Evolutionary conservation across 2,113 vertebrate species (phyloP).

Genomic region (Mastomys coucha): DNA sequence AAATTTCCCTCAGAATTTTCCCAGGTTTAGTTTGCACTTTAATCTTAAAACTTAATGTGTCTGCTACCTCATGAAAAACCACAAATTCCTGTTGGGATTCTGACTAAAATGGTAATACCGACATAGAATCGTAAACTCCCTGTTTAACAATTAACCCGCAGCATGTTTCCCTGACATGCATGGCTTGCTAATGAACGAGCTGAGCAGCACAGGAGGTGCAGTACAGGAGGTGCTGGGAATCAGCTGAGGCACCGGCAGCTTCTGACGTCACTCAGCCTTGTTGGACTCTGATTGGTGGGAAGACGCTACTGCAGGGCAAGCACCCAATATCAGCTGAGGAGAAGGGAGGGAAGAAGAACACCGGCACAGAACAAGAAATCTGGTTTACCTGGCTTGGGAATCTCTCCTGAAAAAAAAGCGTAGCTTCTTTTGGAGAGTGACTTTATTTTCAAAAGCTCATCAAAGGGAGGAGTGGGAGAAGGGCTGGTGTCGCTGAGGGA

Average conservation of each 20-base stretch:
- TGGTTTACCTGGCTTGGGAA: background rate
- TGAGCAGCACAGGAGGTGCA: background rate
- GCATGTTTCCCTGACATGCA: background rate
- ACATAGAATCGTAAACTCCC: background rate
- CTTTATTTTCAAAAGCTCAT: slow-evolving; percentile 1
- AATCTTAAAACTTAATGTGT: slow-evolving; percentile 16
- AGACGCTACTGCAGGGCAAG: background rate
- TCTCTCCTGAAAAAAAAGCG: slow-evolving; percentile 2
- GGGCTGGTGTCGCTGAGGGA: background rate
- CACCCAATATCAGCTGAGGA: background rate
- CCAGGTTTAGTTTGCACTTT: slow-evolving; percentile 25
- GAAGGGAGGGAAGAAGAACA: rapidly evolving
- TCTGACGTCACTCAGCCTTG: background rate
- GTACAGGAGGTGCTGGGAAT: background rate
- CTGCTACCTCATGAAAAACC: background rate
- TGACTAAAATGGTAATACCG: slow-evolving; percentile 21
- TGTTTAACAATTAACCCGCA: background rate
- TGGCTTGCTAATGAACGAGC: background rate
- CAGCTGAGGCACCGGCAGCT: background rate
- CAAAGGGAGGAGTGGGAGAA: background rate
- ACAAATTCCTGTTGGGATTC: background rate
- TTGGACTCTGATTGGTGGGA: background rate
- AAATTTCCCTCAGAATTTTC: background rate
- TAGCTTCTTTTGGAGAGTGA: background rate
- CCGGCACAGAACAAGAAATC: background rate